These are phyloP conservation scores for Diabrotica balteata DNA, from an alignment of 2,888 invertebrate genomes.

Conservation along the genomic window DNA sequence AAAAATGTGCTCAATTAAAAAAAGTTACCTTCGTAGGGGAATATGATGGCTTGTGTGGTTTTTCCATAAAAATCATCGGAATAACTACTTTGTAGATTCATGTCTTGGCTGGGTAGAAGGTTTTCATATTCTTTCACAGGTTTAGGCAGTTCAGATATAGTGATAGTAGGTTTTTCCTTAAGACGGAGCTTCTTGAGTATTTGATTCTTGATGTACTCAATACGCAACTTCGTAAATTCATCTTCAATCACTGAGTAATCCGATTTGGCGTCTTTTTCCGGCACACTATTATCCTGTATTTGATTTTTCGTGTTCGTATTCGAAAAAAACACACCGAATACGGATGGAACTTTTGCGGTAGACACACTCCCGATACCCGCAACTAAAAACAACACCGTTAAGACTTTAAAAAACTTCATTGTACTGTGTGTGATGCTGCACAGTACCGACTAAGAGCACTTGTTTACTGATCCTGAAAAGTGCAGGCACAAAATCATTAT, in stretches of 20 bases:
- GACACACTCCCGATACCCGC: conserved; percentile 33
- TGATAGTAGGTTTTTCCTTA: conserved; percentile 75
- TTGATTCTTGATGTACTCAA: conserved; percentile 85
- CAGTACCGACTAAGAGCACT: conserved; percentile 39
- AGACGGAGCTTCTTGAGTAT: conserved; percentile 81
- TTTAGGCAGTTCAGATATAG: conserved; percentile 72
- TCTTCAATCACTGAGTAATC: conserved; percentile 59
- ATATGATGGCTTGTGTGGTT: conserved; percentile 83
- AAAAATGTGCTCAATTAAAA: too few relatives aligned
- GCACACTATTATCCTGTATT: conserved; percentile 49
- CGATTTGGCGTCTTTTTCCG: conserved; percentile 32
- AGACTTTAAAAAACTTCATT: conserved; percentile 35
- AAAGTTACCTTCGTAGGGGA: conserved; percentile 75
- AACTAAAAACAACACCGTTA: conserved; percentile 44
- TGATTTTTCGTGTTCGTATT: conserved; percentile 41
- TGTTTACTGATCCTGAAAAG: conserved; percentile 54
- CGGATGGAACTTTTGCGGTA: conserved; percentile 43
- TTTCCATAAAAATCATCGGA: conserved; percentile 84
- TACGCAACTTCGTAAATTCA: conserved; percentile 72
- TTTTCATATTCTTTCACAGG: conserved; percentile 79
- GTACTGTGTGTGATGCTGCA: conserved; percentile 29
- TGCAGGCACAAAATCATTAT: conserved; percentile 56
- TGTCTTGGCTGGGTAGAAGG: conserved; percentile 61
- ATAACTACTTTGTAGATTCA: conserved; percentile 65
- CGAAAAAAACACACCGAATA: conserved; percentile 51